A percentile compares a stretch with the other conserved stretches of the same genome.
phyloP scores from a whole-genome alignment of 2,113 vertebrate species.

The Cisticola juncidis region DNA sequence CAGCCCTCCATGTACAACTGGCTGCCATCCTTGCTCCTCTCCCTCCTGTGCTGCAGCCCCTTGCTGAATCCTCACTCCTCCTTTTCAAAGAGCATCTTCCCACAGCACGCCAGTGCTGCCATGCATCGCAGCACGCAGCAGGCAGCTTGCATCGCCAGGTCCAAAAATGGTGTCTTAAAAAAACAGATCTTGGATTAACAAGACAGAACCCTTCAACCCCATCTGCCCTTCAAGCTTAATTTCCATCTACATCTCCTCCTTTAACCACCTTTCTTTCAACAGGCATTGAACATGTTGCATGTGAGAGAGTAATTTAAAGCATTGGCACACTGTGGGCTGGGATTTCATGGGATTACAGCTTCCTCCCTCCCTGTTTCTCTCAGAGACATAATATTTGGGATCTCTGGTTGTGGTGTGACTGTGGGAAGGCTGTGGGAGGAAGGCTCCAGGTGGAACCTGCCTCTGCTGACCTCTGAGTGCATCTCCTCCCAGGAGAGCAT shows the following conservation, averaged over 20 bases:
- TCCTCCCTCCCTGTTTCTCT: neutral
- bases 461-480: neutral
- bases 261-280: neutral
- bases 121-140: neutral
- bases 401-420: neutral
- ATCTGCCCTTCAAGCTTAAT: neutral
- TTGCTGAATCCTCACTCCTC: neutral
- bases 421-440: neutral
- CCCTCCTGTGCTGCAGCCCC: neutral
- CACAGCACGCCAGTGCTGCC: rapidly evolving
- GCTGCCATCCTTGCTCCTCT: neutral
- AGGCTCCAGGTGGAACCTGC: neutral
- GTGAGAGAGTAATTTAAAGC: neutral
- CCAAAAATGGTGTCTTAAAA: neutral
- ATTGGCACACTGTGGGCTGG: neutral
- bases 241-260: neutral
- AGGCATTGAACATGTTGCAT: neutral
- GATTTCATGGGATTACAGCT: neutral
- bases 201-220: neutral
- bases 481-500: neutral
- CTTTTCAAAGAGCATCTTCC: neutral
- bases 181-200: neutral
- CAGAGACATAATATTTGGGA: neutral
- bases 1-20: neutral
- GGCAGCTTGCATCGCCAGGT: neutral